These are phyloP conservation scores for Haliclona indistincta DNA, from an alignment of 37 sponge, comb jelly and placozoan genomes.

Conservation along the genomic window DNA sequence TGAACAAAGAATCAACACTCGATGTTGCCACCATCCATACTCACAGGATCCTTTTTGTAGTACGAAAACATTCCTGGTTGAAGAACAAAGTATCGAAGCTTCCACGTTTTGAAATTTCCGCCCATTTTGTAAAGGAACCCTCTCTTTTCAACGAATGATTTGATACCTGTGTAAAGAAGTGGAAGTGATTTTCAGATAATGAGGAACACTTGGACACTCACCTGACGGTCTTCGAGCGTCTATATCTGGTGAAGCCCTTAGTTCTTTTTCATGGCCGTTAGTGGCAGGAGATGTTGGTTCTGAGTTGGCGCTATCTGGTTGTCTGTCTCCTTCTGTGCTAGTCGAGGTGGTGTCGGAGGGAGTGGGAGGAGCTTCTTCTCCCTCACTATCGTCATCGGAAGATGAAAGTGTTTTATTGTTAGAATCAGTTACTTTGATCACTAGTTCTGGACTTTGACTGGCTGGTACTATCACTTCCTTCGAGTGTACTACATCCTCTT, in stretches of 20 bases:
- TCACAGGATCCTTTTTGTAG: slow-evolving; percentile 57
- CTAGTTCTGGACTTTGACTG: background rate
- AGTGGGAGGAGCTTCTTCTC: background rate
- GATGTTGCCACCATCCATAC: background rate
- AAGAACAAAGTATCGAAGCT: slow-evolving; percentile 79
- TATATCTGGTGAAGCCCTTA: background rate
- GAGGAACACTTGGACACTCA: background rate
- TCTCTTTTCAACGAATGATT: slow-evolving; percentile 64
- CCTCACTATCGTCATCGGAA: background rate
- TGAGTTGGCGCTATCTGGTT: background rate
- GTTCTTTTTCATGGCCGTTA: background rate
- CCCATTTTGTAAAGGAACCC: slow-evolving; percentile 88
- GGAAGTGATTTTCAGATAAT: background rate
- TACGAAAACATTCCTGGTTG: slow-evolving; percentile 79
- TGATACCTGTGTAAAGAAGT: slow-evolving; percentile 13
- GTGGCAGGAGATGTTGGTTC: background rate
- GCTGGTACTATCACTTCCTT: background rate
- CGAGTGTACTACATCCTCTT: too few species aligned
- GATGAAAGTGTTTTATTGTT: too few species aligned
- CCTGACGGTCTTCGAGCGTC: slow-evolving; percentile 6
- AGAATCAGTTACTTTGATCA: too few species aligned
- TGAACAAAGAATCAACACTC: background rate
- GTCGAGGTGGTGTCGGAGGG: background rate
- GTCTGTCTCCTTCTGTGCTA: background rate
- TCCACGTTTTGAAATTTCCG: slow-evolving; percentile 73